A percentile compares a stretch with the other conserved stretches of the same genome.
These are phyloP conservation scores for Hartigia nigra DNA, from an alignment of 2,888 invertebrate species.

Conservation along the genomic window DNA sequence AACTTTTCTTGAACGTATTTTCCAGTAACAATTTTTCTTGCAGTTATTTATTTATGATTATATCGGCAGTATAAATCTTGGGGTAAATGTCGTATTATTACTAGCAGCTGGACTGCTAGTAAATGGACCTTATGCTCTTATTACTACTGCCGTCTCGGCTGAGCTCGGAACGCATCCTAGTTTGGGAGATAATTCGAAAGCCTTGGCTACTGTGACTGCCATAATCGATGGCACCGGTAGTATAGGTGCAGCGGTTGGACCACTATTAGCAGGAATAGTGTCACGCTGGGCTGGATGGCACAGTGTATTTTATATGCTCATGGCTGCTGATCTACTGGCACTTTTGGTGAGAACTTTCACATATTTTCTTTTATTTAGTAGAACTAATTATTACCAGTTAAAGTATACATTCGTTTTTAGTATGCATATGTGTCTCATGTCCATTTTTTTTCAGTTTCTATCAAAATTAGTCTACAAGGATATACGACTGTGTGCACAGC, in stretches of 20 bases:
- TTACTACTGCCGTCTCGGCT: conserved; percentile 96
- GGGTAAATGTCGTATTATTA: conserved; percentile 76
- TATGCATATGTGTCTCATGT: conserved; percentile 14
- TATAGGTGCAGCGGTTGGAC: conserved; percentile 93
- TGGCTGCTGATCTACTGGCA: conserved; percentile 82
- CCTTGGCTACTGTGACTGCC: conserved; percentile 96
- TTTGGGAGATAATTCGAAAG: conserved; percentile 85
- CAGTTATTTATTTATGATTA: conserved; percentile 85
- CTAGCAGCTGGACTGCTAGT: conserved; percentile 84
- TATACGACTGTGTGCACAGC: conserved; percentile 47
- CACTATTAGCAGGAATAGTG: conserved; percentile 86
- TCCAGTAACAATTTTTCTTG: conserved; percentile 40
- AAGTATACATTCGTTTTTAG: not conserved
- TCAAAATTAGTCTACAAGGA: conserved; percentile 65
- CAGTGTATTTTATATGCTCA: conserved; percentile 91
- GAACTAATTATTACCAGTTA: not conserved
- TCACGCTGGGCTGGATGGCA: conserved; percentile 79
- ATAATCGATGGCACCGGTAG: conserved; percentile 98
- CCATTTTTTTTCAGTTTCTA: conserved; percentile 57
- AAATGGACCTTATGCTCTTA: conserved; percentile 95
- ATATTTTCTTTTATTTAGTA: not conserved
- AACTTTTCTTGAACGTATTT: not conserved
- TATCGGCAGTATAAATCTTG: conserved; percentile 74
- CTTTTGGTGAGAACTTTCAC: conserved; percentile 69
- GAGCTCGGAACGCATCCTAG: conserved; percentile 92